phyloP scores from a whole-genome alignment of 2,113 vertebrate genomes.

The Artemisiospiza belli region DNA sequence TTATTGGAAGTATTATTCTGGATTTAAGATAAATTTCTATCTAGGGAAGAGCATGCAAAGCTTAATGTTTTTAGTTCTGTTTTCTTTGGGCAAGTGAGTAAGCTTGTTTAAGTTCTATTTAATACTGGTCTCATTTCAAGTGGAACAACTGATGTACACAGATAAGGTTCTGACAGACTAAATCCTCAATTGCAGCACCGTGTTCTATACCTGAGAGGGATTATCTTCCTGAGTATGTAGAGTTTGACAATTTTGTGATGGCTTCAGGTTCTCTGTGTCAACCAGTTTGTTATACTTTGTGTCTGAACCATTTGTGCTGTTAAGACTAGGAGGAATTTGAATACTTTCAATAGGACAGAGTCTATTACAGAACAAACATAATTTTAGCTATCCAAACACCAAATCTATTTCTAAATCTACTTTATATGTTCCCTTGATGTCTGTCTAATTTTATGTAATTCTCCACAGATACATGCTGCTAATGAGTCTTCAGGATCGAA shows the following conservation, averaged over 20 bases:
- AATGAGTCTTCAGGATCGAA: slow-evolving; percentile 94
- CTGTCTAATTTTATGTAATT: slow-evolving; percentile 51
- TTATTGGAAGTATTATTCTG: not conserved
- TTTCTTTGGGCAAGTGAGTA: not conserved
- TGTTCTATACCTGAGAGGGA: not conserved
- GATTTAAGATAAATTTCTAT: not conserved
- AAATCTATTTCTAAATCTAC: not conserved
- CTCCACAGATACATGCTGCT: slow-evolving; percentile 90
- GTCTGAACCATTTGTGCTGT: not conserved
- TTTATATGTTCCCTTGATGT: not conserved
- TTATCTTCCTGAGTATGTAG: not conserved
- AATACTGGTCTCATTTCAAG: not conserved
- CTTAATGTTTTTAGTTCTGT: not conserved
- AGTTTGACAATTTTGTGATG: not conserved
- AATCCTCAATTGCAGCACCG: not conserved
- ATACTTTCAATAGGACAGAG: not conserved
- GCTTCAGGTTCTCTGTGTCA: not conserved
- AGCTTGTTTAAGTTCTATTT: not conserved
- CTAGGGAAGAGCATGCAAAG: not conserved
- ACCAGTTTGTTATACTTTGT: not conserved
- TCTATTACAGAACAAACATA: not conserved
- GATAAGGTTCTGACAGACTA: not conserved
- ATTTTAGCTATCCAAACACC: not conserved
- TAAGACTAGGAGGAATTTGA: not conserved
- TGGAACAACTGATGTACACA: not conserved